phyloP scores from a whole-genome alignment of 2,888 invertebrate genomes.

The Cosmia pyralina region DNA sequence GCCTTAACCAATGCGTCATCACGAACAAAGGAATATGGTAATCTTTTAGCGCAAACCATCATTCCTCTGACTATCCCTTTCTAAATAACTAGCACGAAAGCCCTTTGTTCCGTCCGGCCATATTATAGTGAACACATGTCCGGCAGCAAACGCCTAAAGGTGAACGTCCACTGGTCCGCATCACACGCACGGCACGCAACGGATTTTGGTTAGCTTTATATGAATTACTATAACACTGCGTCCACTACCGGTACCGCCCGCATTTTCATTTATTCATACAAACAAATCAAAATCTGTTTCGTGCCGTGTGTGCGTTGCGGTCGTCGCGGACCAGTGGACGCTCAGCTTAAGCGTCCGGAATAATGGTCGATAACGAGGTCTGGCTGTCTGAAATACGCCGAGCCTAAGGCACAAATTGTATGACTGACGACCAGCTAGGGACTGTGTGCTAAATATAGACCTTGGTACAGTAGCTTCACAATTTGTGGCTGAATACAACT shows the following conservation, averaged over 20 bases:
- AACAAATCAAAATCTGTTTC: too few relatives aligned
- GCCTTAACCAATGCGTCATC: too few relatives aligned
- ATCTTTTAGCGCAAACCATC: not conserved
- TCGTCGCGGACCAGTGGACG: too few relatives aligned
- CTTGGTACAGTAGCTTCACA: not conserved
- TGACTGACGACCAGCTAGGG: not conserved
- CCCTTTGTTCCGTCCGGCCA: constrained; percentile 17
- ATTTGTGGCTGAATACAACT: constrained; percentile 7
- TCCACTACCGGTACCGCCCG: too few relatives aligned
- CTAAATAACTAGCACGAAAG: not conserved
- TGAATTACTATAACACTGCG: too few relatives aligned
- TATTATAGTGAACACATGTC: not conserved
- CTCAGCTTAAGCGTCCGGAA: constrained; percentile 13
- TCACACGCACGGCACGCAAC: too few relatives aligned
- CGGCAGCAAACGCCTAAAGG: not conserved
- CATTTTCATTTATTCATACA: too few relatives aligned
- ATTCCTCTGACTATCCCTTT: not conserved
- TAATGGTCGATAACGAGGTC: constrained; percentile 35
- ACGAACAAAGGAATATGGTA: too few relatives aligned
- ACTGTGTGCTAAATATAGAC: not conserved
- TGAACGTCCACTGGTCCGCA: too few relatives aligned
- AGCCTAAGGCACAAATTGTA: constrained; percentile 16
- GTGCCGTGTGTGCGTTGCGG: too few relatives aligned
- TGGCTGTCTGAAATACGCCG: constrained; percentile 23
- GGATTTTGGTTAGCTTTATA: too few relatives aligned